Base-by-base conservation (phyloP, 2,888 invertebrate genomes). In the Phalera bucephala region DNA sequence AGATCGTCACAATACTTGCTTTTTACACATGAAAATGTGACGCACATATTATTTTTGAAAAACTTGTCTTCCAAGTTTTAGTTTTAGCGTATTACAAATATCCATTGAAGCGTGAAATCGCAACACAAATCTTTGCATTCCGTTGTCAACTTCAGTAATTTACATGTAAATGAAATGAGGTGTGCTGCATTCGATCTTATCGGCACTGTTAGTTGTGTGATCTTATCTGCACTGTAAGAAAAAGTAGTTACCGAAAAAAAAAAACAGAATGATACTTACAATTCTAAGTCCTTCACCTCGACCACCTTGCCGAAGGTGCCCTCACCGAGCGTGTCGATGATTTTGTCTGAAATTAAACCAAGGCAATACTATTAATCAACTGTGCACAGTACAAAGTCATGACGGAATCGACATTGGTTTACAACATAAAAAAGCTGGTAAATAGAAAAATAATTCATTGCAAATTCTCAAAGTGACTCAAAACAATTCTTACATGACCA, bases 301-400 rank as follows among this genome's bases (percentile, higher is more conserved):
- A 99, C 98, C 80, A 99, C 99, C 93, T 99, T 99, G 86, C 99
- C 99, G 94, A 99, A 99, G 70, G 99, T 99, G 82, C 99, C 99
- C 92, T 99, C 99, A 73, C 99, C 99, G 80, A 99, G 95, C 72
- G 99, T 99, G 90, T 95, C 94, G 92, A 97, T 93, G 91, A 99
- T 96, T 93, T 97, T 97, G 95, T 99, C 99, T 99, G 97, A 80
- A 95, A 96, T 90, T 82, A 90, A 93, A 92, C 89, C 91, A 89
- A 87, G 62, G 57, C 69, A 72, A 59, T 38, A 40, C 36, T 46
- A 73, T 88, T 80, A 85, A 61, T 76, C 53, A 69, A 61, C 57
- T 64, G 69, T 37, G 40, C 66, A 52, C 35, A 40, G 56, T 55
- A 77, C 73, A 70, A 72, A 80, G 80, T 77, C 80, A 78, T 74